phyloP scores from a whole-genome alignment of 2,797 vertebrate genomes.

The Selene dorsalis region DNA sequence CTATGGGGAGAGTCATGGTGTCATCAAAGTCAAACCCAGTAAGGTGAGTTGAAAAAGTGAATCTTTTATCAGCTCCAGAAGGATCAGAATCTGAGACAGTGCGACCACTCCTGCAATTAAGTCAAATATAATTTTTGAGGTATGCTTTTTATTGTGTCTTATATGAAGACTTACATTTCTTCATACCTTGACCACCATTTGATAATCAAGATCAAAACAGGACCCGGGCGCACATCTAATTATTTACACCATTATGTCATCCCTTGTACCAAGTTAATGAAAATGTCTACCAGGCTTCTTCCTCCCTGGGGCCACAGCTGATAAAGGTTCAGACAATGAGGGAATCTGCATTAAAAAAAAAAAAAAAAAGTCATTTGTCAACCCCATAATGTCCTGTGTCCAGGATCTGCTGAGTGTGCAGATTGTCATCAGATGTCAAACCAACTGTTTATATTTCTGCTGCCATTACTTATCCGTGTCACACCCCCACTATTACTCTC shows the following conservation, averaged over 20 bases:
- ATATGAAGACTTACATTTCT: neutral
- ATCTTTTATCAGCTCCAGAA: slow-evolving; percentile 33
- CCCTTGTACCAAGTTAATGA: neutral
- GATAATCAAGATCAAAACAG: neutral
- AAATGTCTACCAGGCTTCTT: slow-evolving; percentile 2
- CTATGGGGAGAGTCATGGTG: slow-evolving; percentile 67
- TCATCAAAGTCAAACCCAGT: slow-evolving; percentile 78
- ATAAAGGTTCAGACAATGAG: neutral
- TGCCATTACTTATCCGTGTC: slow-evolving; percentile 44
- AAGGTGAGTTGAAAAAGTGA: slow-evolving; percentile 70
- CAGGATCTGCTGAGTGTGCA: slow-evolving; percentile 30
- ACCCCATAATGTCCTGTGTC: neutral
- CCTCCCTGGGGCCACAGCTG: slow-evolving; percentile 20
- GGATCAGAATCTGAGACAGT: slow-evolving; percentile 23
- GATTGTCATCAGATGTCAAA: slow-evolving; percentile 34
- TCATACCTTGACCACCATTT: neutral
- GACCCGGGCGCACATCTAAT: neutral
- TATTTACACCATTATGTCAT: slow-evolving; percentile 13
- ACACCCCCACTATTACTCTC: slow-evolving; percentile 13
- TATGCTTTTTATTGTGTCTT: neutral
- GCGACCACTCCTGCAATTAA: slow-evolving; percentile 21
- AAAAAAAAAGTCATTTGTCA: slow-evolving; percentile 10
- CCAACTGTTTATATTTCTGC: slow-evolving; percentile 22
- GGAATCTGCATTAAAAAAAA: slow-evolving; percentile 8
- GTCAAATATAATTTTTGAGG: slow-evolving; percentile 17